These are phyloP conservation scores for Sorex fumeus DNA, from an alignment of 2,113 vertebrate species.

Conservation along the genomic window DNA sequence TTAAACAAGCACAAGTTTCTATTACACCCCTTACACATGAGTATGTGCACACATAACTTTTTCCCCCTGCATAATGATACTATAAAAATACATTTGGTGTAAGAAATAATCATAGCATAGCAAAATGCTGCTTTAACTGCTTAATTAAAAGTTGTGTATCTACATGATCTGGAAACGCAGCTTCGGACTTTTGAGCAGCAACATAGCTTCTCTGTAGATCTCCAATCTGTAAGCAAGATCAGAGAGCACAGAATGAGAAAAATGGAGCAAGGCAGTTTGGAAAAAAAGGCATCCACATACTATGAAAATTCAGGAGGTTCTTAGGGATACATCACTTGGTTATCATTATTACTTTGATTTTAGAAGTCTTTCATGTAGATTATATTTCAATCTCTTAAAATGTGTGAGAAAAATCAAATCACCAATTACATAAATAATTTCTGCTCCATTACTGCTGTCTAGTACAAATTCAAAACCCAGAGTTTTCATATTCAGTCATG, in stretches of 20 bases:
- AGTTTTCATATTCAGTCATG: constrained; percentile 15
- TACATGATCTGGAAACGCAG: constrained; percentile 95
- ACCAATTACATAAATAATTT: constrained; percentile 38
- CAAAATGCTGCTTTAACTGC: constrained; percentile 95
- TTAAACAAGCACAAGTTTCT: constrained; percentile 26
- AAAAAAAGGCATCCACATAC: not conserved
- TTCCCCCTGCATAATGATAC: not conserved
- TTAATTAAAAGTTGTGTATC: constrained; percentile 96
- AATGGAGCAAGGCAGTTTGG: not conserved
- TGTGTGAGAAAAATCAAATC: constrained; percentile 47
- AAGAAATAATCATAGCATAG: constrained; percentile 89
- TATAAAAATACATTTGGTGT: constrained; percentile 29
- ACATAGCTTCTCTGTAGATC: constrained; percentile 98
- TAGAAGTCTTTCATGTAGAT: constrained; percentile 54
- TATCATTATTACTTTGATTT: not conserved
- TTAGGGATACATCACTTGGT: constrained; percentile 10
- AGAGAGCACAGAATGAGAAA: not conserved
- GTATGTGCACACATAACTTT: not conserved
- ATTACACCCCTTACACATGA: too few species aligned
- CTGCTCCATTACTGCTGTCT: not conserved
- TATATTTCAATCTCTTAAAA: constrained; percentile 49
- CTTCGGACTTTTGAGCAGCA: constrained; percentile 94
- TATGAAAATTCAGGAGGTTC: not conserved
- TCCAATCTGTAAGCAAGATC: constrained; percentile 91
- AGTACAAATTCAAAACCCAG: constrained; percentile 41